Evolutionary conservation across 2,888 invertebrate genomes (phyloP).

Genomic region (Lamproptera curius): DNA sequence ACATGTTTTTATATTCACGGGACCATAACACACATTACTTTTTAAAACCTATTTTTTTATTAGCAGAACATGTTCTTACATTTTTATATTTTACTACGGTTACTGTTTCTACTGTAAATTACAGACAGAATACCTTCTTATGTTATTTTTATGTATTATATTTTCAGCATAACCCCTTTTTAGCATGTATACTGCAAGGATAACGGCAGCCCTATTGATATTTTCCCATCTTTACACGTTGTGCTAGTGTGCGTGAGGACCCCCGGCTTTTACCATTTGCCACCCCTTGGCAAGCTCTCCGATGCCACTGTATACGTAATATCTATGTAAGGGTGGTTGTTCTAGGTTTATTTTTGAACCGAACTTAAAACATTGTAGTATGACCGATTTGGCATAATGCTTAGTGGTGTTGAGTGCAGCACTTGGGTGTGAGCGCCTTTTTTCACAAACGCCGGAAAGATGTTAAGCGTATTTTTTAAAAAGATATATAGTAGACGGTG

Average conservation of each 20-base stretch:
- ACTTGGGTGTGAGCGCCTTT: conserved; percentile 4
- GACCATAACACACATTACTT: too few relatives aligned
- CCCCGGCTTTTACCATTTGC: conserved; percentile 9
- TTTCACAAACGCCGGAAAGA: neutral
- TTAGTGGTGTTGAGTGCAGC: conserved; percentile 25
- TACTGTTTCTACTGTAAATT: too few relatives aligned
- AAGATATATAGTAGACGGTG: conserved; percentile 6
- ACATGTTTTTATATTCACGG: too few relatives aligned
- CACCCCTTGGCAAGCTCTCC: conserved; percentile 30
- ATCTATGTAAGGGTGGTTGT: conserved; percentile 21
- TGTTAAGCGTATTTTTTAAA: conserved; percentile 2
- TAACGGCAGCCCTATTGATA: conserved; percentile 7
- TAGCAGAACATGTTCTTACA: too few relatives aligned
- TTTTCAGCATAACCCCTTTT: too few relatives aligned
- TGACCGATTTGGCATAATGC: conserved; percentile 38
- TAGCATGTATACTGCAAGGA: too few relatives aligned
- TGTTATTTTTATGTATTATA: too few relatives aligned
- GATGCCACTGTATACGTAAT: conserved; percentile 13
- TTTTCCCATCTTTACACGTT: neutral
- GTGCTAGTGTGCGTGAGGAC: conserved; percentile 3
- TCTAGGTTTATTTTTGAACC: conserved; percentile 31
- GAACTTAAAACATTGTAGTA: conserved; percentile 31
- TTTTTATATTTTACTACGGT: too few relatives aligned
- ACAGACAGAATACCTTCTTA: too few relatives aligned
- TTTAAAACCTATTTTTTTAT: too few relatives aligned